phyloP scores from a whole-genome alignment of 1,140 invertebrate species.

The Gonatopus flavifemur region DNA sequence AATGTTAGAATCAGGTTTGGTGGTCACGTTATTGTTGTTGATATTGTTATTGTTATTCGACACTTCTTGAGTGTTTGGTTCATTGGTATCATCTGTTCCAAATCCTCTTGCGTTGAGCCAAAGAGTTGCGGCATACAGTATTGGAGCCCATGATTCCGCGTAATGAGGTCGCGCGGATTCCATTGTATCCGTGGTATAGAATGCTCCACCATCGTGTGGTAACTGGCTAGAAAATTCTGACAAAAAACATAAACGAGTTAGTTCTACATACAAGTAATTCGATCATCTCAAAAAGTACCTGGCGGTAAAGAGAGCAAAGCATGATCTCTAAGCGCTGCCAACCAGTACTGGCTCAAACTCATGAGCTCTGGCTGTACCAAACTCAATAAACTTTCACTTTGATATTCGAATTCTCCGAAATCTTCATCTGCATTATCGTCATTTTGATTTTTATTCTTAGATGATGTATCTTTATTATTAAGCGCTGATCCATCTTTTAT shows the following conservation, averaged over 20 bases:
- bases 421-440: slow-evolving; percentile 64
- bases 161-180: slow-evolving; percentile 92
- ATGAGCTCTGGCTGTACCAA: slow-evolving; percentile 92
- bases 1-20: slow-evolving; percentile 59
- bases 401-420: slow-evolving; percentile 72
- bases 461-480: slow-evolving; percentile 55
- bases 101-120: slow-evolving; percentile 77
- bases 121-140: slow-evolving; percentile 89
- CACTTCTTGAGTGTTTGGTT: slow-evolving; percentile 35
- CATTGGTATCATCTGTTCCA: slow-evolving; percentile 47
- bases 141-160: slow-evolving; percentile 88
- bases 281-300: slow-evolving; percentile 59
- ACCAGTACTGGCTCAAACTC: slow-evolving; percentile 90
- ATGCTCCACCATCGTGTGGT: slow-evolving; percentile 93
- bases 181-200: slow-evolving; percentile 95
- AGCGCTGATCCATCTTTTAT: slow-evolving; percentile 73
- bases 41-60: slow-evolving; percentile 57
- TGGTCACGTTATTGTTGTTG: slow-evolving; percentile 56
- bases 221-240: slow-evolving; percentile 90
- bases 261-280: background rate
- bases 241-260: slow-evolving; percentile 10
- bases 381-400: slow-evolving; percentile 80
- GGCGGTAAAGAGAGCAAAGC: slow-evolving; percentile 90
- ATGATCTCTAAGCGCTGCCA: slow-evolving; percentile 91
- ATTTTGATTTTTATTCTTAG: slow-evolving; percentile 43